phyloP scores from a whole-genome alignment of 1,140 invertebrate genomes.

The Lucilia cuprina region DNA sequence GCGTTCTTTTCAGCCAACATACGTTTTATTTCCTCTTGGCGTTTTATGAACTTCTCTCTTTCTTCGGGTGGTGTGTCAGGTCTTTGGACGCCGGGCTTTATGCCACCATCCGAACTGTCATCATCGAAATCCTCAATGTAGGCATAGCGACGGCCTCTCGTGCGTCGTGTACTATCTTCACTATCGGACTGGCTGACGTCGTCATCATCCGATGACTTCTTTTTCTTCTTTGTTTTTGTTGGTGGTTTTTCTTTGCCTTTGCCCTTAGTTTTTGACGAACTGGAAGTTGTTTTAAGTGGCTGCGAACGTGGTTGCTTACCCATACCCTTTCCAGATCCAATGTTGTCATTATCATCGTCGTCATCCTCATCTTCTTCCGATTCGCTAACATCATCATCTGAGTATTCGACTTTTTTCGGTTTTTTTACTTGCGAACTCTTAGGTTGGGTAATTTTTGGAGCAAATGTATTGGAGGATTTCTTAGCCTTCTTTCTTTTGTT shows the following conservation, averaged over 20 bases:
- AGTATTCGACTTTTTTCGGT: slow-evolving; percentile 53
- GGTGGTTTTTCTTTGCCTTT: slow-evolving; percentile 42
- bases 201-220: slow-evolving; percentile 47
- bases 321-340: slow-evolving; percentile 52
- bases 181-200: slow-evolving; percentile 63
- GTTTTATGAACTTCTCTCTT: slow-evolving; percentile 60
- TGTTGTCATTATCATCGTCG: slow-evolving; percentile 50
- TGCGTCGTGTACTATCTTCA: slow-evolving; percentile 67
- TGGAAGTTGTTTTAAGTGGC: slow-evolving; percentile 46
- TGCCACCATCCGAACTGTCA: slow-evolving; percentile 64
- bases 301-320: slow-evolving; percentile 56
- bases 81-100: slow-evolving; percentile 64
- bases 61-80: slow-evolving; percentile 61
- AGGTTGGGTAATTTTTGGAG: slow-evolving; percentile 52
- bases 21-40: slow-evolving; percentile 61
- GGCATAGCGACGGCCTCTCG: slow-evolving; percentile 74
- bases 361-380: slow-evolving; percentile 53
- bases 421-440: slow-evolving; percentile 51
- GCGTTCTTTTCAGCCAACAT: slow-evolving; percentile 62
- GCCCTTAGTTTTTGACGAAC: slow-evolving; percentile 40
- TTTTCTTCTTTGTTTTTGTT: slow-evolving; percentile 48
- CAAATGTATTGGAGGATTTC: slow-evolving; percentile 36
- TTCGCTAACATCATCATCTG: slow-evolving; percentile 58
- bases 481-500: slow-evolving; percentile 55
- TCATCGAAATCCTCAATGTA: slow-evolving; percentile 69